phyloP scores from a whole-genome alignment of 2,888 invertebrate genomes.

The Lamproptera curius region DNA sequence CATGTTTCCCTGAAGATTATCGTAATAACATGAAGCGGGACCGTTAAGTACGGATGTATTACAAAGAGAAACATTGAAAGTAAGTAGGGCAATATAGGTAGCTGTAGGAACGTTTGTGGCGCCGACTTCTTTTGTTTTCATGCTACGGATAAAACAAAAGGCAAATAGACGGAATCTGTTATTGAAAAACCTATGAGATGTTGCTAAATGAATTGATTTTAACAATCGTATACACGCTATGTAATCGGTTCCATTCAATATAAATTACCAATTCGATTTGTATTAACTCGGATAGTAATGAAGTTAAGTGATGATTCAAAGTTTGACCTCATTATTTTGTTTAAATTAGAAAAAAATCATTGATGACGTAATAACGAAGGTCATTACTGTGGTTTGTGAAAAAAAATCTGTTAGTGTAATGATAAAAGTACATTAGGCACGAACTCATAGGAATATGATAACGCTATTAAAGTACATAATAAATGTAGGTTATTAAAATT shows the following conservation, averaged over 20 bases:
- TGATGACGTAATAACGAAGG: too few species aligned
- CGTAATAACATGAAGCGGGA: slow-evolving; percentile 26
- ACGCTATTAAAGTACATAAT: too few species aligned
- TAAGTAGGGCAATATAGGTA: slow-evolving; percentile 30
- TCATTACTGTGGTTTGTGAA: too few species aligned
- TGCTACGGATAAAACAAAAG: slow-evolving; percentile 35
- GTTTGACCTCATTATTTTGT: too few species aligned
- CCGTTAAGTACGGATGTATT: slow-evolving; percentile 23
- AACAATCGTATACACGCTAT: not conserved
- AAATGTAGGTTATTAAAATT: too few species aligned
- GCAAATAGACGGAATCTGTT: slow-evolving; percentile 15
- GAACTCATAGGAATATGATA: too few species aligned
- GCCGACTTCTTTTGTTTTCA: slow-evolving; percentile 32
- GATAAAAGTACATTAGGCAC: too few species aligned
- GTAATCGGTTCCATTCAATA: too few species aligned
- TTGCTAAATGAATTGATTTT: not conserved
- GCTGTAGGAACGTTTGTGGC: slow-evolving; percentile 31
- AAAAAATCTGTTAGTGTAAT: too few species aligned
- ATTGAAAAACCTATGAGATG: slow-evolving; percentile 10
- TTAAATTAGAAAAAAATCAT: too few species aligned
- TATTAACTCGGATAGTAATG: too few species aligned
- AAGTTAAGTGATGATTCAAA: too few species aligned
- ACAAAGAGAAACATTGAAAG: slow-evolving; percentile 22
- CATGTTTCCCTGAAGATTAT: slow-evolving; percentile 28
- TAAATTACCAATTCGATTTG: not conserved